Conservation (phyloP, 2,113 vertebrate genomes). For the Sinocyclocheilus anshuiensis region DNA sequence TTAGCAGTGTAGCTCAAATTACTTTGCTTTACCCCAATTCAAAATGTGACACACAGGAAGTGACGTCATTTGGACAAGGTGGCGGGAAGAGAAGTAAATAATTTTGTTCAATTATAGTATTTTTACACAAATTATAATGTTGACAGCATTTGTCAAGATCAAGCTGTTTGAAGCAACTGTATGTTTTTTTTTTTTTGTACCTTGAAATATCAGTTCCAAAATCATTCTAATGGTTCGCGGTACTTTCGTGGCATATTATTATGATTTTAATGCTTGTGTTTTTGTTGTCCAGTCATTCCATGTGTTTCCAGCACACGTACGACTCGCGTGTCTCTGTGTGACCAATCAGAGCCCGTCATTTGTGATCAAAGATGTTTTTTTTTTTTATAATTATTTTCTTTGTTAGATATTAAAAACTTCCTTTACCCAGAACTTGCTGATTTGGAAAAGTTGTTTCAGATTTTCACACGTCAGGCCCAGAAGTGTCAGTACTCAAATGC, state of each 20-base stretch:
- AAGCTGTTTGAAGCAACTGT: neutral
- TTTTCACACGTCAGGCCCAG: neutral
- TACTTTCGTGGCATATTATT: neutral
- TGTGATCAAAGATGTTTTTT: slow-evolving; percentile 5
- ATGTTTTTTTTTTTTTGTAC: no score
- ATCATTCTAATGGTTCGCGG: no score
- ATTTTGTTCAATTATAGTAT: neutral
- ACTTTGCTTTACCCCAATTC: no score
- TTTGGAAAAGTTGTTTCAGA: slow-evolving; percentile 2
- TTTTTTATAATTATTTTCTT: neutral
- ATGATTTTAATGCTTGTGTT: neutral
- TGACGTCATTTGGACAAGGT: neutral
- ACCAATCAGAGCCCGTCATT: slow-evolving; percentile 6
- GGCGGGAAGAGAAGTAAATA: neutral
- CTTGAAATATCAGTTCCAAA: no score
- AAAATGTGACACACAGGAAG: neutral
- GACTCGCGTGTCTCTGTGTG: neutral
- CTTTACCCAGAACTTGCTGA: neutral
- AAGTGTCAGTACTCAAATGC: neutral
- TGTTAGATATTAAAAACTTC: slow-evolving; percentile 35
- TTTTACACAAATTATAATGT: neutral
- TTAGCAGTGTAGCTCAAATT: no score
- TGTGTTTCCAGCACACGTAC: neutral
- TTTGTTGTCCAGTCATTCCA: slow-evolving; percentile 24
- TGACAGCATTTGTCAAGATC: neutral